Base-by-base conservation (phyloP, 2,113 vertebrate species). In the Scatophagus argus region DNA sequence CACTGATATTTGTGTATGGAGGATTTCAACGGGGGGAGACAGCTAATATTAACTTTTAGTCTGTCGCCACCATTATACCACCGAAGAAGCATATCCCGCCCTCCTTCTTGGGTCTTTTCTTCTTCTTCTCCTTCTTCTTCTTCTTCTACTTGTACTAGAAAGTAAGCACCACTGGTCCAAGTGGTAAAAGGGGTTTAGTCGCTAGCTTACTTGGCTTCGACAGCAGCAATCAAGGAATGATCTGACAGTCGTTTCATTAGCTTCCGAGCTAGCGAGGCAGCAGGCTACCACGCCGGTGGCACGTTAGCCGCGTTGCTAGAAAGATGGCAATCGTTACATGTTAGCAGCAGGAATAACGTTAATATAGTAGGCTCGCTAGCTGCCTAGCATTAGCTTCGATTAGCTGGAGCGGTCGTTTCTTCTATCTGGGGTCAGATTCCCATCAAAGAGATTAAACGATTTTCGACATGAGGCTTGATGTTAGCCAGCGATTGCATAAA, bases 1-100 rank as follows among this genome's bases (percentile, higher is more conserved):
- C 11, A 21, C 1, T 12, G 21, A 14, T 32, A 38, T 68, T 55
- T n/a, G 49, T 75, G 59, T 74, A 68, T 73, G 89, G 85, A 87
- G 90, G 86, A 92, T 92, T 89, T 93, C 89, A 61, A 87, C 87
- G 88, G 92, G 93, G 92, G 94, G 93, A 93, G 93, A 94, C 94
- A 90, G 82, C 84, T 85, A 89, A 86, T 87, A 73, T 62, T 81
- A 79, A 87, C 81, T 88, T 91, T 89, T 74, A 81, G 79, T 82
- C 88, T 61, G 76, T 77, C 79, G 92, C 91, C 92, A 90, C 94
- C 93, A 94, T 92, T 91, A 92, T 84, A 95, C 94, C 94, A 95
- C 93, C 93, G 94, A 95, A 95, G 94, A 95, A 95, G 94, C 91
- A 88, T 81, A 90, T 84, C 88, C 87, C 86, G 88, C 91, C 89